Percentiles rank a stretch among this genome's conserved stretches.
phyloP scores from a whole-genome alignment of 2,888 invertebrate genomes.

The Drepana falcataria region DNA sequence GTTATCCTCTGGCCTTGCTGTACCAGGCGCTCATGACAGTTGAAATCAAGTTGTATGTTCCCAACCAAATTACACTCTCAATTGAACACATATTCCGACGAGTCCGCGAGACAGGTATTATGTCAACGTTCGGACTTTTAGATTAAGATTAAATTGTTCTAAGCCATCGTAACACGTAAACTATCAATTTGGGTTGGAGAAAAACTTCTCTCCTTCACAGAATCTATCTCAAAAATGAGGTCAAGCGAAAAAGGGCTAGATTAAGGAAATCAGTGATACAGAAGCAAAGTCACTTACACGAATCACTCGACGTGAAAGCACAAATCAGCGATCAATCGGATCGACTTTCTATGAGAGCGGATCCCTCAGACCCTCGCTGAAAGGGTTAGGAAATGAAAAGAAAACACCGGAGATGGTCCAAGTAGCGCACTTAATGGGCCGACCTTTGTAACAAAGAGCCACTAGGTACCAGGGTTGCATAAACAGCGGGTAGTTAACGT shows the following conservation, averaged over 20 bases:
- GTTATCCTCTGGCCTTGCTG: neutral
- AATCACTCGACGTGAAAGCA: constrained; percentile 1
- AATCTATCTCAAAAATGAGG: neutral
- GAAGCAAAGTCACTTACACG: neutral
- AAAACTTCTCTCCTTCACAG: neutral
- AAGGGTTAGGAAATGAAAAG: constrained; percentile 35
- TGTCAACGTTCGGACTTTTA: neutral
- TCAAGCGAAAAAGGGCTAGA: neutral
- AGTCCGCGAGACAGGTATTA: neutral
- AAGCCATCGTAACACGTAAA: no score
- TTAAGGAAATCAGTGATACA: neutral
- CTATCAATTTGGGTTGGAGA: no score
- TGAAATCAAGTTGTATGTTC: no score
- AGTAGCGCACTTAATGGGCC: constrained; percentile 32
- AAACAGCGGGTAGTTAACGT: constrained; percentile 17
- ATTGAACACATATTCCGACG: neutral
- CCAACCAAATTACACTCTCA: neutral
- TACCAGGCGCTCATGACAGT: neutral
- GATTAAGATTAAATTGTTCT: neutral
- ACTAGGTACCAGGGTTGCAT: constrained; percentile 14
- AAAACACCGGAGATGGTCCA: constrained; percentile 40
- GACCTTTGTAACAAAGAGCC: constrained; percentile 18
- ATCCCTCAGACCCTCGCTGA: constrained; percentile 12
- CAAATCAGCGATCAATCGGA: constrained; percentile 1
- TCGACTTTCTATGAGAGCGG: constrained; percentile 18